These are phyloP conservation scores for Neomonachus schauinslandi DNA, from an alignment of 2,113 vertebrate genomes.

Conservation along the genomic window DNA sequence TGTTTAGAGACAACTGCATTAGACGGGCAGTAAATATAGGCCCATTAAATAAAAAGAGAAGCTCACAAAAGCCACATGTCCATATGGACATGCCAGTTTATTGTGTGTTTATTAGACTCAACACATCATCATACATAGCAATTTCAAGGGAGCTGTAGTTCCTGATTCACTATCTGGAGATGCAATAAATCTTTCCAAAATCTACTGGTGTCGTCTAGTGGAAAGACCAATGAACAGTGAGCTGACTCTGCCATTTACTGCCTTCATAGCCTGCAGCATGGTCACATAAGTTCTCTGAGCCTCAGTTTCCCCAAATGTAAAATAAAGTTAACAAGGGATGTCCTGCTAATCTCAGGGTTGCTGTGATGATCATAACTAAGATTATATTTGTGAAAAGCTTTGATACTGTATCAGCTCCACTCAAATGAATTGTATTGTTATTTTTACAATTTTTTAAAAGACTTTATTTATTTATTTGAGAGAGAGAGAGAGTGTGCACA, in stretches of 20 bases:
- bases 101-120: background rate
- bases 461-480: background rate
- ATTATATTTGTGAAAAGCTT: constrained; percentile 13
- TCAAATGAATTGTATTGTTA: background rate
- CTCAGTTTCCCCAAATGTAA: background rate
- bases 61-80: background rate
- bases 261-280: background rate
- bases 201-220: background rate
- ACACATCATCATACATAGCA: background rate
- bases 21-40: background rate
- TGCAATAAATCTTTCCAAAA: background rate
- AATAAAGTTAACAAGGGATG: background rate
- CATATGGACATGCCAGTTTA: background rate
- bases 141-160: background rate
- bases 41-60: constrained; percentile 26
- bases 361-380: background rate
- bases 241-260: background rate
- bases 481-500: too few relatives aligned
- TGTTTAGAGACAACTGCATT: background rate
- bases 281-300: background rate
- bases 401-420: background rate
- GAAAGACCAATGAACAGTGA: background rate
- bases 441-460: background rate
- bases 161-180: background rate
- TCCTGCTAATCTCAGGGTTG: background rate